Evolutionary conservation across 2,888 invertebrate species (phyloP), one percentile per base, ranked within the genome.

Genomic region (Dolichopus griseipennis): DNA sequence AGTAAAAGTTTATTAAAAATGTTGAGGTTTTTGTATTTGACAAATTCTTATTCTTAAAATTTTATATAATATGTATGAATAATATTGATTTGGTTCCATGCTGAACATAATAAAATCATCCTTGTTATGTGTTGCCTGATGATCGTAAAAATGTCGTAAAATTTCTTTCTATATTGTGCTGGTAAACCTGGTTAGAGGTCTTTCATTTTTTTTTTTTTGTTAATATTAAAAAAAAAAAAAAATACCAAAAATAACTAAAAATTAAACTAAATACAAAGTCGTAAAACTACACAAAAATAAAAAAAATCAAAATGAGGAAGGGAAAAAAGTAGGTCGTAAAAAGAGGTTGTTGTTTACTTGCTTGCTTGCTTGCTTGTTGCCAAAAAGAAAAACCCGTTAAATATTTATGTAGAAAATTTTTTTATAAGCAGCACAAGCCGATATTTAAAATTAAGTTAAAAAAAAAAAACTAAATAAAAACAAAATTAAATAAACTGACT

Each of bases 131-230:
- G n/a, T 52, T 52, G 9, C 52, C 52, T 52, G 6, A 52, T 18
- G 52, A 52, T 52, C 52, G 15, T 52, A 52, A 52, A 52, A 52
- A 52, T 52, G 52, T 52, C 52, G 52, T 52, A 52, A 52, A 52
- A 52, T 12, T 27, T 27, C 41, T 41, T n/a, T n/a, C n/a, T 41
- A 41, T 41, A 41, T 18, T 52, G 52, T 12, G n/a, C n/a, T n/a
- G 9, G 52, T 9, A 52, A n/a, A 18, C 52, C 3, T 12, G n/a
- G 52, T 52, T 37, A 6, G 52, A 18, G 52, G n/a, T 18, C 6
- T 52, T 12, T 52, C 2, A 18, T 15, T 15, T 52, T 12, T 52
- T 18, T 52, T 52, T 27, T 27, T 27, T 27, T 27, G 8, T 6
- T 12, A 12, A 7, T 41, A 15, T 41, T n/a, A n/a, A n/a, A n/a